Conservation (phyloP, 2,888 invertebrate genomes). For the Acanthopleura granulata region DNA sequence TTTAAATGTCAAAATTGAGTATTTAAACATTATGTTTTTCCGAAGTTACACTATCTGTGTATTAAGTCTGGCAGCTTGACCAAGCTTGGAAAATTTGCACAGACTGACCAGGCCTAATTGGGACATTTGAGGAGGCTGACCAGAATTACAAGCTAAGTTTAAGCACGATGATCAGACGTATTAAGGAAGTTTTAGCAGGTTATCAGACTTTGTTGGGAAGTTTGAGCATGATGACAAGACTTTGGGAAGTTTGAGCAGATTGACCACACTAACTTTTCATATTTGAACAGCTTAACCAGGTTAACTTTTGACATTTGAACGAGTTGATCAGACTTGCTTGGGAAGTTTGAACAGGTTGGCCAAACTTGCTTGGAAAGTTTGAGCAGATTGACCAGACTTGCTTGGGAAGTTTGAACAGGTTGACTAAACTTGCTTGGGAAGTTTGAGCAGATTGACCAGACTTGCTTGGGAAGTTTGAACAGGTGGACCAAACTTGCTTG, state of each 20-base stretch:
- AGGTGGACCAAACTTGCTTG: too few relatives aligned
- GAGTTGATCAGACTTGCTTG: slow-evolving; percentile 57
- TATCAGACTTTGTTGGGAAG: slow-evolving; percentile 62
- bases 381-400: slow-evolving; percentile 56
- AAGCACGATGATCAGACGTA: slow-evolving; percentile 56
- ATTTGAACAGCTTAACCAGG: slow-evolving; percentile 53
- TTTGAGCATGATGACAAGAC: slow-evolving; percentile 57
- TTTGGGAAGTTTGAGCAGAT: neutral
- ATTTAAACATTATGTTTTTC: too few relatives aligned
- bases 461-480: too few relatives aligned
- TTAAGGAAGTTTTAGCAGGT: too few relatives aligned
- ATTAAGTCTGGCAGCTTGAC: too few relatives aligned
- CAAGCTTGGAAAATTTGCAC: slow-evolving; percentile 59
- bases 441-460: slow-evolving; percentile 56
- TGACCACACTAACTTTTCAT: slow-evolving; percentile 55
- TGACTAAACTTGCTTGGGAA: slow-evolving; percentile 55
- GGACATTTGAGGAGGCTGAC: slow-evolving; percentile 58
- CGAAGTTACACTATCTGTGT: too few relatives aligned
- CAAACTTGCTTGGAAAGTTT: slow-evolving; percentile 62
- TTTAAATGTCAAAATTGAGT: too few relatives aligned
- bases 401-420: neutral
- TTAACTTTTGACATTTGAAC: slow-evolving; percentile 61
- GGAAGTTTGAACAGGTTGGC: too few relatives aligned
- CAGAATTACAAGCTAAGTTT: slow-evolving; percentile 61
- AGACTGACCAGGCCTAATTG: slow-evolving; percentile 50